Conservation (phyloP, 2,113 vertebrate species). For the Notothenia coriiceps region DNA sequence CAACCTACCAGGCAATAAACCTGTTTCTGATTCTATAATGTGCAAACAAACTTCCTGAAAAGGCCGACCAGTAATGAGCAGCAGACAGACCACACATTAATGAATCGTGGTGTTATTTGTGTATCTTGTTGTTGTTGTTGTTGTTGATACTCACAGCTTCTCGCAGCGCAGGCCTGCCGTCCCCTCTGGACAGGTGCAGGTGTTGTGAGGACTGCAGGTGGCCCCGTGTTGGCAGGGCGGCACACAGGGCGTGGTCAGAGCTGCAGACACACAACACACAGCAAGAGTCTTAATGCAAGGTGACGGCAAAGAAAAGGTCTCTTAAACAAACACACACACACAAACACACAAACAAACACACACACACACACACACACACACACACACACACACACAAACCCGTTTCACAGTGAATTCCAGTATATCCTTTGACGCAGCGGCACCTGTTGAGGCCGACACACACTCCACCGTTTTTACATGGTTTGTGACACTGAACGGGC, state of each 20-base stretch:
- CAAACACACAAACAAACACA: neutral
- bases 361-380: conserved; percentile 22
- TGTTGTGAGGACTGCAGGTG: conserved; percentile 84
- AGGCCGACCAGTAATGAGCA: neutral
- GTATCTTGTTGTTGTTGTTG: neutral
- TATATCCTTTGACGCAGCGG: conserved; percentile 80
- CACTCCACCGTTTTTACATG: conserved; percentile 79
- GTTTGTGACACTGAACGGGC: conserved; percentile 78
- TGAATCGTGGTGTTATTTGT: neutral
- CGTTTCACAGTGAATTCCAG: conserved; percentile 81
- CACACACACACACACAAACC: conserved; percentile 64
- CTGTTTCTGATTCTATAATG: neutral
- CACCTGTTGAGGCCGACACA: conserved; percentile 86
- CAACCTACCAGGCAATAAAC: too few species aligned
- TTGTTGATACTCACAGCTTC: conserved; percentile 78
- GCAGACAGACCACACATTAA: neutral
- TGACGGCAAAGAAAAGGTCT: neutral
- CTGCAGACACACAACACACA: conserved; percentile 63
- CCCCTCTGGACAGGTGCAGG: conserved; percentile 83
- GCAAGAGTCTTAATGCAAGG: neutral
- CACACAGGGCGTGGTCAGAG: conserved; percentile 82
- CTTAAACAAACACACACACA: neutral
- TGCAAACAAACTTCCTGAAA: neutral
- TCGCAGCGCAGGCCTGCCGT: conserved; percentile 85
- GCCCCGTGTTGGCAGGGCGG: conserved; percentile 85